Evolutionary conservation across 2,797 vertebrate species (phyloP).

Genomic region (Taeniopygia guttata): DNA sequence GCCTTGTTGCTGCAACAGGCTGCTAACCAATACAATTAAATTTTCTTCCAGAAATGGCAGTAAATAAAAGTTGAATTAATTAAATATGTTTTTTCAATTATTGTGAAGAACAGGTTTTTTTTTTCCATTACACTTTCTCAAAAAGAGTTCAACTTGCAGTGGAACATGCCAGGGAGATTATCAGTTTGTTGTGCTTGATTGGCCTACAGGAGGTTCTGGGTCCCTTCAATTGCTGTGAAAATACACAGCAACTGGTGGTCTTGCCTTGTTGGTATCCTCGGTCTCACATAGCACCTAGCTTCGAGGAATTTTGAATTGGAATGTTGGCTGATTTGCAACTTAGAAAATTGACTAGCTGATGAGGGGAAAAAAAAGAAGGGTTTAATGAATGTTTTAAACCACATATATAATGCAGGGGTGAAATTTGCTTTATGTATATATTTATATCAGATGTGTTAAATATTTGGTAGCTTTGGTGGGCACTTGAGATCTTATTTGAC

Average conservation of each 20-base stretch:
- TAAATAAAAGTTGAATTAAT: slow-evolving; percentile 16
- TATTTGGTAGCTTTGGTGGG: neutral
- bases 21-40: neutral
- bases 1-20: neutral
- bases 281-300: neutral
- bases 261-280: neutral
- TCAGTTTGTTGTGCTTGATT: neutral
- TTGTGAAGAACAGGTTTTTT: neutral
- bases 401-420: neutral
- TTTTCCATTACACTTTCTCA: neutral
- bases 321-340: neutral
- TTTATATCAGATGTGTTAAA: neutral
- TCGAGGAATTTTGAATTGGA: neutral
- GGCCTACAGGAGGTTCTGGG: neutral
- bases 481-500: neutral
- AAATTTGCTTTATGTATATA: neutral
- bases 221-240: neutral
- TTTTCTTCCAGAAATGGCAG: neutral
- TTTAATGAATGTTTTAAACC: neutral
- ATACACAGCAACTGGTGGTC: neutral
- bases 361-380: accelerated
- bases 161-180: neutral
- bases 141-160: neutral
- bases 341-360: neutral
- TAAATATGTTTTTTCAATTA: neutral